A percentile compares a stretch with the other conserved stretches of the same genome.
Conservation (phyloP, 2,888 invertebrate species). For the Marronus borbonicus region DNA sequence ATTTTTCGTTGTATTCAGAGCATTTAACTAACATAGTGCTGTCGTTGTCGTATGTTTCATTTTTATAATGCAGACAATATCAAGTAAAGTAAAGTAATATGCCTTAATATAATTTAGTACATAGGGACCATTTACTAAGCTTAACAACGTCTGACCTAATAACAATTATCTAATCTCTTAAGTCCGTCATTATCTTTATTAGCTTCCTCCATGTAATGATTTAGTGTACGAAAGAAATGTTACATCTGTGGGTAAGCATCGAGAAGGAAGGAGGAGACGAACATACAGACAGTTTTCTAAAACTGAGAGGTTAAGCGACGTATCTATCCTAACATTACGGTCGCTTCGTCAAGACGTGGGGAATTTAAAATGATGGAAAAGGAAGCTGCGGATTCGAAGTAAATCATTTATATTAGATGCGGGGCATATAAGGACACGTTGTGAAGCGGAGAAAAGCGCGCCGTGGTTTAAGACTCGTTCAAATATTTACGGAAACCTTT, state of each 20-base stretch:
- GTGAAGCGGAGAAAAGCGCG: constrained; percentile 51
- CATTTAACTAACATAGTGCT: too few relatives aligned
- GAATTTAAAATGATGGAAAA: constrained; percentile 40
- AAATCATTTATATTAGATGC: constrained; percentile 57
- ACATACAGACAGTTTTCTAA: constrained; percentile 3
- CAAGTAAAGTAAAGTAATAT: too few relatives aligned
- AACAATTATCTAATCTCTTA: constrained; percentile 26
- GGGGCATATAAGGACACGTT: constrained; percentile 42
- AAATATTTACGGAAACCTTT: constrained; percentile 59
- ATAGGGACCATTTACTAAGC: too few relatives aligned
- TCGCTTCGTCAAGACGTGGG: background rate
- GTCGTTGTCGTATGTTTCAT: too few relatives aligned
- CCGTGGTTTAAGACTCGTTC: constrained; percentile 53
- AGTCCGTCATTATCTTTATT: constrained; percentile 26
- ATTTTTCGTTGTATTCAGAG: too few relatives aligned
- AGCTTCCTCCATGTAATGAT: constrained; percentile 7
- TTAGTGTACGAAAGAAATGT: constrained; percentile 5
- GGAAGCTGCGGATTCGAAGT: constrained; percentile 47
- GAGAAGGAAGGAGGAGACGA: background rate
- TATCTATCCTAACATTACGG: constrained; percentile 4
- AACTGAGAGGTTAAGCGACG: constrained; percentile 11
- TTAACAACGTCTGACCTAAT: too few relatives aligned
- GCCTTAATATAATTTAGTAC: too few relatives aligned
- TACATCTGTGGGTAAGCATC: background rate
- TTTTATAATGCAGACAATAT: too few relatives aligned